Evolutionary conservation across 2,888 invertebrate genomes (phyloP).

Genomic region (Rotaria magnacalcarata): DNA sequence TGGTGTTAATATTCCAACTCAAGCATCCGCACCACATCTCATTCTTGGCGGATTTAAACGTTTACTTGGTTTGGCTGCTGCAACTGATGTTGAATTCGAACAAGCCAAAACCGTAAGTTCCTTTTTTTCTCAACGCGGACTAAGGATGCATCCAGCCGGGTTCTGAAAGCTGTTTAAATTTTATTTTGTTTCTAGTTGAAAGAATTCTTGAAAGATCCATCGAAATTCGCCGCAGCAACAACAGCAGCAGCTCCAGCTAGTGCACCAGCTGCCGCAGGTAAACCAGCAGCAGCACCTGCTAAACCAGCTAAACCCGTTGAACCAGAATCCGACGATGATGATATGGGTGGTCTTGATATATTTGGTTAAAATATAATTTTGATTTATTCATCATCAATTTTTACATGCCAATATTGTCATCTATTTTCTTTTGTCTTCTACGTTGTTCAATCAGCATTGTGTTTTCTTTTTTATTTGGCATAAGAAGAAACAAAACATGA

Average conservation of each 20-base stretch:
- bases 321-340: conserved; percentile 42
- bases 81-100: conserved; percentile 81
- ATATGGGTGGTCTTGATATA: conserved; percentile 39
- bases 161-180: neutral
- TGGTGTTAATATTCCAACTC: conserved; percentile 86
- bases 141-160: neutral
- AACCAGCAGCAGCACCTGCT: conserved; percentile 34
- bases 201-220: conserved; percentile 46
- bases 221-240: conserved; percentile 44
- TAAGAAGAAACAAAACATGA: neutral
- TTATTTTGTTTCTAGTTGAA: conserved; percentile 6
- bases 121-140: neutral
- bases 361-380: neutral
- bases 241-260: conserved; percentile 42
- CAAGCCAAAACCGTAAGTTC: conserved; percentile 39
- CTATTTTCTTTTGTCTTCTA: neutral
- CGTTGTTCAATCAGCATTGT: neutral
- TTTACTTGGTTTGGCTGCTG: conserved; percentile 88
- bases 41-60: conserved; percentile 73
- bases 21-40: conserved; percentile 93
- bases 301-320: conserved; percentile 39
- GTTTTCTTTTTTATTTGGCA: neutral
- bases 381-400: neutral
- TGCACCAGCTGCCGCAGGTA: neutral
- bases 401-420: neutral